Base-by-base conservation (phyloP, 1,140 invertebrate genomes). In the Drosophila sp. region DNA sequence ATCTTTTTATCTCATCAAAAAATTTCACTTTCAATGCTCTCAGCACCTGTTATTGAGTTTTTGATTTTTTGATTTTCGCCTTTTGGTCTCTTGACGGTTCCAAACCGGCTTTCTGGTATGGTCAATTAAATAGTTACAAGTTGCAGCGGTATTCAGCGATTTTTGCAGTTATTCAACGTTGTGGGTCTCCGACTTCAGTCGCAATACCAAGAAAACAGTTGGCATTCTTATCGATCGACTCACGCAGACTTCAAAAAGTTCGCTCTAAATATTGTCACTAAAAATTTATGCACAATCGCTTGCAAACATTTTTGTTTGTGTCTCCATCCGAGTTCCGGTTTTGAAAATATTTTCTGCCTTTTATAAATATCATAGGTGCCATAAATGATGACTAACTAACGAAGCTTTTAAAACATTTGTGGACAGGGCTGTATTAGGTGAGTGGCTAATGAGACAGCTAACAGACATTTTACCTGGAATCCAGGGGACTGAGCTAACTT, bases 1-100 rank as follows among this genome's bases (percentile, higher is more conserved):
- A 87, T 87, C 76, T 86, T 73, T 74, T 79, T 68, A 70, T 73
- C 68, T 61, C 29, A 72, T 55, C 77, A 79, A 56, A 83, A 44
- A 89, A 79, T 87, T 86, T 86, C 83, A 87, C 79, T 87, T 86
- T 86, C 76, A 77, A 71, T 68, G 70, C 57, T 75, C 72, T 80
- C 72, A 80, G 70, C 72, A 76, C 74, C 73, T 71, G 60, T 77
- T 67, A 71, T 76, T 29, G 33, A 40, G 8, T 38, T 44, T 70
- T 77, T 77, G 74, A 70, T 77, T 70, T 76, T 69, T 75, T 69
- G 58, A 60, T 69, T 58, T 70, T 44, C 60, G 70, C 7, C 30
- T 44, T 64, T 79, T 81, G 62, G 62, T 57, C 56, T 68, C 64
- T 62, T 72, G 73, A 38, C 32, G 27, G 57, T 10, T 60, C 68